These are phyloP conservation scores for Acyrthosiphon pisum DNA, from an alignment of 1,140 invertebrate species.

Conservation along the genomic window DNA sequence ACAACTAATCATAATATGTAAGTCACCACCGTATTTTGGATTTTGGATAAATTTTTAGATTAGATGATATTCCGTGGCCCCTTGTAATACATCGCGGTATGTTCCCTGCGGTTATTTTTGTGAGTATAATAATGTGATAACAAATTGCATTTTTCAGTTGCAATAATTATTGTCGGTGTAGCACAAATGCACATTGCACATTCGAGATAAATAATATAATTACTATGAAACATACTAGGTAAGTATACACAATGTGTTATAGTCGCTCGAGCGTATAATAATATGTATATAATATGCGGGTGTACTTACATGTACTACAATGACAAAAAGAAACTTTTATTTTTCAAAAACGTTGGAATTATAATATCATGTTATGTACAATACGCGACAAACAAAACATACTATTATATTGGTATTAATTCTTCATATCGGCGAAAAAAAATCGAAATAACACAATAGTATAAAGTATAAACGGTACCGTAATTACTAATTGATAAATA, in stretches of 20 bases:
- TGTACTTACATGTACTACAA: not conserved
- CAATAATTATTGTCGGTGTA: not conserved
- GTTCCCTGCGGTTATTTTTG: not conserved
- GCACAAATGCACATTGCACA: not conserved
- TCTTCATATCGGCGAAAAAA: not conserved
- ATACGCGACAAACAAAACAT: not conserved
- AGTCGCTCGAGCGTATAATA: not conserved
- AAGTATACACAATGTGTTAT: not conserved
- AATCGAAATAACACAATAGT: not conserved
- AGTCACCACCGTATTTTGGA: not conserved
- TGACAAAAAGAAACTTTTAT: not conserved
- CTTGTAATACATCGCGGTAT: too few species aligned
- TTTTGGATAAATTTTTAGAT: not conserved
- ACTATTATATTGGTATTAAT: not conserved
- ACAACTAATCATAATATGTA: not conserved
- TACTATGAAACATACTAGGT: not conserved
- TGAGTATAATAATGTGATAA: not conserved
- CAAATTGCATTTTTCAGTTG: not conserved
- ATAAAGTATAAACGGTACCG: too few species aligned
- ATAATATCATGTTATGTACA: not conserved
- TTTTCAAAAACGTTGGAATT: not conserved
- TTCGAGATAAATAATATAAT: not conserved
- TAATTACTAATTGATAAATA: not conserved
- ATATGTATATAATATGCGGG: not conserved
- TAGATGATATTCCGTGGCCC: not conserved